Conservation (phyloP, 2,113 vertebrate genomes). For the Lontra canadensis region DNA sequence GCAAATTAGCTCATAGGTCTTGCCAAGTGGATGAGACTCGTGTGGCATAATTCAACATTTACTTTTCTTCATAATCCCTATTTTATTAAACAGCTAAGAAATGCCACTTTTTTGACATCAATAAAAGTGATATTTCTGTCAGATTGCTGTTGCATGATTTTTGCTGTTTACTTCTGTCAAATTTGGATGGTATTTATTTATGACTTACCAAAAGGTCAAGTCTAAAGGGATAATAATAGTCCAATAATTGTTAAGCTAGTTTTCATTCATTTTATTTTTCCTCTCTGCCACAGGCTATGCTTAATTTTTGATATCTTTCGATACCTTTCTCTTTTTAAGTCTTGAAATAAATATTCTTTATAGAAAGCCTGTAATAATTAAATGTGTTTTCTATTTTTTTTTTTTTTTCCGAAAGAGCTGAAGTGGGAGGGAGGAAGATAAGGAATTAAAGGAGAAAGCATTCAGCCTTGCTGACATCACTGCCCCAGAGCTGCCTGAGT, state of each 20-base stretch:
- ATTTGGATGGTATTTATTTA: conserved; percentile 71
- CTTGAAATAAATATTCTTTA: conserved; percentile 5
- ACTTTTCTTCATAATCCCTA: conserved; percentile 73
- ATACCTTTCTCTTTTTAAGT: neutral
- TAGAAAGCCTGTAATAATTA: neutral
- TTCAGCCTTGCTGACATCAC: neutral
- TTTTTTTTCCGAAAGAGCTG: neutral
- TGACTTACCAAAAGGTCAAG: conserved; percentile 67
- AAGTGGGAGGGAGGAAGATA: neutral
- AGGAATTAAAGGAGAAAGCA: neutral
- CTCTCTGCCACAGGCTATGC: neutral
- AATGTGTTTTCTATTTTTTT: neutral
- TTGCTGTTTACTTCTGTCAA: conserved; percentile 69
- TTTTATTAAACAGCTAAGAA: conserved; percentile 75
- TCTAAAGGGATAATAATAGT: conserved; percentile 41
- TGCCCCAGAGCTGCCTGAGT: neutral
- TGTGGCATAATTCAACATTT: conserved; percentile 55
- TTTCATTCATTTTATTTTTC: conserved; percentile 26
- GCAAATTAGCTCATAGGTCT: conserved; percentile 54
- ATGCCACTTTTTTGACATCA: conserved; percentile 67
- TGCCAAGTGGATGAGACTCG: conserved; percentile 4
- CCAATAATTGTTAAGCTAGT: conserved; percentile 34
- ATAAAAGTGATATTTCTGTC: conserved; percentile 74
- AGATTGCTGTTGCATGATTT: conserved; percentile 65
- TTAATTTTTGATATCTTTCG: conserved; percentile 10